Base-by-base conservation (phyloP, 1,140 invertebrate species). In the Ruditapes philippinarum region DNA sequence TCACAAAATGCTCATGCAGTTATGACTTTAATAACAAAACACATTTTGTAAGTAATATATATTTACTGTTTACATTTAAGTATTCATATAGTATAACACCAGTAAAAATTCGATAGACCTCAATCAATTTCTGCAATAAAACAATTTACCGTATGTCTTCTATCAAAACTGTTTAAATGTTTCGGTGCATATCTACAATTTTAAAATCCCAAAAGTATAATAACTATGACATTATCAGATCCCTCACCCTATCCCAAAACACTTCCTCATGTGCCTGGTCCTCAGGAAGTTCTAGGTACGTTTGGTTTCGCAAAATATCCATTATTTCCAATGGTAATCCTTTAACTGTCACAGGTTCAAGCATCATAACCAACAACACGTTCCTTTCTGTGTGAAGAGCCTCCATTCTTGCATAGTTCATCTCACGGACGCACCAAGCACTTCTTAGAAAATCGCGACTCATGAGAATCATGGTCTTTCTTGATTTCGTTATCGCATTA, bases 381-480 rank as follows among this genome's bases (percentile, higher is more conserved):
- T 74, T 74, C 28, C 82, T 73, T 11, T 49, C 65, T 33, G 42
- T 85, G 17, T 85, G 73, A 19, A 82, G 60, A 14, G 38, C 3
- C 40, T 81, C 68, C 38, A 87, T 80, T 19, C 76, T 51, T 9
- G 98, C 98, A 25, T 98, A 94, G 84, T 97, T 96, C 19, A 96
- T 96, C 92, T 97, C 97, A 96, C 97, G 97, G 31, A 96, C 91
- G 92, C 97, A 97, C 97, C 97, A 97, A 33, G 97, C 96, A 31
- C 97, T 97, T 84, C 96, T 96, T 0, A 96, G 96, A 92, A 97
- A 97, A 65, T 96, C 95, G 91, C 97, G 96, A 85, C 97, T 97
- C 51, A 97, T 95, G 17, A 97, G 93, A 40, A 97, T 94, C 54
- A 97, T 93, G 19, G 97, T 96, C 93, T 96, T 97, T 76, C 96